phyloP scores from a whole-genome alignment of 2,113 vertebrate genomes.

The Caranx ignobilis region DNA sequence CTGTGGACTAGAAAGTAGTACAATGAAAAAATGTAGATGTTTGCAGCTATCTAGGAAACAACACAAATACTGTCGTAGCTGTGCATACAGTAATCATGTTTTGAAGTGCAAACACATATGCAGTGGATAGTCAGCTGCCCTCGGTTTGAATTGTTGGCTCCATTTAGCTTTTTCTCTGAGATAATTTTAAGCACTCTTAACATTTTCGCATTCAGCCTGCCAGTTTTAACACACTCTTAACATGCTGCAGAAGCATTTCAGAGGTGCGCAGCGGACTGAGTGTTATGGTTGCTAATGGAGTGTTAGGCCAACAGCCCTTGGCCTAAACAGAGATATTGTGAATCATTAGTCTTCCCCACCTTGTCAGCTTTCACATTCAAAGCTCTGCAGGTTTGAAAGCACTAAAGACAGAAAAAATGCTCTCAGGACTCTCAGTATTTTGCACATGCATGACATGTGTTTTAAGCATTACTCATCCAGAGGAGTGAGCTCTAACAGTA shows the following conservation, averaged over 20 bases:
- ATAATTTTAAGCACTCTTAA: background rate
- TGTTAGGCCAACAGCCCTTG: slow-evolving; percentile 1
- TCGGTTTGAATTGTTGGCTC: background rate
- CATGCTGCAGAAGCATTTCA: background rate
- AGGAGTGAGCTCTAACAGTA: background rate
- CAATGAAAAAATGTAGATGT: no score
- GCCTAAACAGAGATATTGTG: background rate
- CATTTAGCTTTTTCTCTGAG: background rate
- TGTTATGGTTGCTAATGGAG: slow-evolving; percentile 1
- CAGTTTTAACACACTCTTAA: background rate
- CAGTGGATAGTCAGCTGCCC: background rate
- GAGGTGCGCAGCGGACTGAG: background rate
- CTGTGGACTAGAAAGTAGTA: no score
- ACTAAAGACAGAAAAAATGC: background rate
- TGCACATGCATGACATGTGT: background rate
- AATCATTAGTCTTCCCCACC: slow-evolving; percentile 8
- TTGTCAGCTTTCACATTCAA: background rate
- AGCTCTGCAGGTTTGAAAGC: background rate
- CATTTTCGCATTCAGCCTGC: background rate
- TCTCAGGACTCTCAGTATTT: background rate
- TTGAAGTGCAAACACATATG: background rate
- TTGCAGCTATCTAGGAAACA: background rate
- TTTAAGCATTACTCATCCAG: slow-evolving; percentile 44
- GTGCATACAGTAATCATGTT: background rate
- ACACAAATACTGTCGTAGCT: background rate